A percentile compares a stretch with the other conserved stretches of the same genome.
phyloP scores from a whole-genome alignment of 2,888 invertebrate species.

The Helicoverpa assulta region DNA sequence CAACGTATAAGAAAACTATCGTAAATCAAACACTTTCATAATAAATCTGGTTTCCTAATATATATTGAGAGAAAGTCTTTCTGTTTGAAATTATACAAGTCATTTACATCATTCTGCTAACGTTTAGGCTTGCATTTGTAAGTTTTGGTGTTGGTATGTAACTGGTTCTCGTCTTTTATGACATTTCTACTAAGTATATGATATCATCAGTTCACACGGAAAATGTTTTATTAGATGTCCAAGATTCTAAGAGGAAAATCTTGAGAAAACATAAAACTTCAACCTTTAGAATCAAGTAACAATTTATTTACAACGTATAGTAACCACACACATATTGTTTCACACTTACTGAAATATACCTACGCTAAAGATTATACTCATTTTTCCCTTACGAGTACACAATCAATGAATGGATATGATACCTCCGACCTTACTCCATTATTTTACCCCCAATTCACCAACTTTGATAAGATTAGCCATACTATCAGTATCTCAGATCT shows the following conservation, averaged over 20 bases:
- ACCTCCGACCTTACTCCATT: too few species aligned
- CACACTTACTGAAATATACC: too few species aligned
- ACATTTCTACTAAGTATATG: not conserved
- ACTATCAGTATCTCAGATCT: slow-evolving; percentile 22
- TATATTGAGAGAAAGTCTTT: slow-evolving; percentile 56
- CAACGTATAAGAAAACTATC: slow-evolving; percentile 33
- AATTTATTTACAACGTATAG: too few species aligned
- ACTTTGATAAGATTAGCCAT: slow-evolving; percentile 9
- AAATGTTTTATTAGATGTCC: not conserved
- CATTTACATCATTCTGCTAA: slow-evolving; percentile 55
- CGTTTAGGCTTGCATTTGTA: slow-evolving; percentile 15
- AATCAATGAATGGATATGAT: too few species aligned
- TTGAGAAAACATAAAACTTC: not conserved
- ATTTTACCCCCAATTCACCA: not conserved
- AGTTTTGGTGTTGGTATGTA: slow-evolving; percentile 13
- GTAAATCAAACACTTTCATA: slow-evolving; percentile 61
- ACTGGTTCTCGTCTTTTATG: slow-evolving; percentile 5
- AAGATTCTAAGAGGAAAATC: too few species aligned
- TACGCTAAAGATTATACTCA: too few species aligned
- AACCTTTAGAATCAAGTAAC: too few species aligned
- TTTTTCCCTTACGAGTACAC: too few species aligned
- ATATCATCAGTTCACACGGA: not conserved
- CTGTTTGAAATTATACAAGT: slow-evolving; percentile 50
- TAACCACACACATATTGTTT: too few species aligned
- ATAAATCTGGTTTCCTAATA: slow-evolving; percentile 60